A percentile compares a stretch with the other conserved stretches of the same genome.
Evolutionary conservation across 2,113 vertebrate species (phyloP).

Genomic region (Phalacrocorax pelagicus): DNA sequence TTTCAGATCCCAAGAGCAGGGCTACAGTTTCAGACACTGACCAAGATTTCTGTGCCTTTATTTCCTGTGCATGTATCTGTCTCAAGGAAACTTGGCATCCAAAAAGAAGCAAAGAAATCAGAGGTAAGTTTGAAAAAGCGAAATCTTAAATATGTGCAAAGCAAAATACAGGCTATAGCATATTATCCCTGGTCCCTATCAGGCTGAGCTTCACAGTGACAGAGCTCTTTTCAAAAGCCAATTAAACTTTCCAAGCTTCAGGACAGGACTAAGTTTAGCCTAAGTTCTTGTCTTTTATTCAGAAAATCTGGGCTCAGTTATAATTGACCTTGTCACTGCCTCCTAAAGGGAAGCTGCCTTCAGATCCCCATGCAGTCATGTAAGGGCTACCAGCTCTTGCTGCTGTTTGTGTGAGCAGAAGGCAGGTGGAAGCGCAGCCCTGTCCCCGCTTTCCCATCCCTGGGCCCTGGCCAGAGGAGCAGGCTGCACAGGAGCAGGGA

Average conservation of each 20-base stretch:
- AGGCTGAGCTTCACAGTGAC: neutral
- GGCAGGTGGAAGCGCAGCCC: neutral
- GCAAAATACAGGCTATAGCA: neutral
- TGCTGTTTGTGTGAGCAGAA: neutral
- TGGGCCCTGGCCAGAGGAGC: neutral
- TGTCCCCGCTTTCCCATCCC: fast-evolving
- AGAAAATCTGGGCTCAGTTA: neutral
- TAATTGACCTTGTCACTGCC: neutral
- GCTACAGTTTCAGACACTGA: neutral
- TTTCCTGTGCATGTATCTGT: neutral
- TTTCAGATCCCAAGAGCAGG: neutral
- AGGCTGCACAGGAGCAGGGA: neutral
- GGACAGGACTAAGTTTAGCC: neutral
- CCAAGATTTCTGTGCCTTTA: neutral
- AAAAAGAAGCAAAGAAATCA: neutral
- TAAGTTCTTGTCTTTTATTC: neutral
- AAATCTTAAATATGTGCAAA: neutral
- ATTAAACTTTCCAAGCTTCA: neutral
- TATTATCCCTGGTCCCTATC: neutral
- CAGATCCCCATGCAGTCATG: neutral
- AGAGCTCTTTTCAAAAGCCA: neutral
- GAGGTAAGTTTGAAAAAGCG: neutral
- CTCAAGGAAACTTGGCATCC: neutral
- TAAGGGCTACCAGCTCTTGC: neutral
- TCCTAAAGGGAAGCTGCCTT: neutral